Evolutionary conservation across 2,888 invertebrate species (phyloP).

Genomic region (Tridacna crocea): DNA sequence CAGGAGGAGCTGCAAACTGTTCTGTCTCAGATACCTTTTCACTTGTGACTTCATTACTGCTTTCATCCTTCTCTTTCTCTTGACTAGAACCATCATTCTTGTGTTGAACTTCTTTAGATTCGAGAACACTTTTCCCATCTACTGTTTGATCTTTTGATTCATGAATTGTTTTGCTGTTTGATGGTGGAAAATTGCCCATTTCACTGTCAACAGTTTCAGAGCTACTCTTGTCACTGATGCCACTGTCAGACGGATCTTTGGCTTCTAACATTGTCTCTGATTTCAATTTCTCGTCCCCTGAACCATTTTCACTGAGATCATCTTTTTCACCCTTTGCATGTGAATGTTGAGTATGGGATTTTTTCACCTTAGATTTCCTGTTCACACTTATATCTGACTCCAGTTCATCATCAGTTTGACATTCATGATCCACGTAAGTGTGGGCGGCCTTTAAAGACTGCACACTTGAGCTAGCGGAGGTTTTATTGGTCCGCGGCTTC

Average conservation of each 20-base stretch:
- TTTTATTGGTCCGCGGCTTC: slow-evolving; percentile 12
- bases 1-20: too few relatives aligned
- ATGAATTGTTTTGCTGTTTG: neutral
- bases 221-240: slow-evolving; percentile 10
- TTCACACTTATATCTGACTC: neutral
- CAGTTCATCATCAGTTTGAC: slow-evolving; percentile 20
- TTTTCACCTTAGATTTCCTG: neutral
- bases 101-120: neutral
- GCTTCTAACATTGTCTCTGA: neutral
- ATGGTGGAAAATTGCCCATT: neutral
- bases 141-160: neutral
- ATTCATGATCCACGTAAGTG: slow-evolving; percentile 5
- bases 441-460: slow-evolving; percentile 2
- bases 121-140: neutral
- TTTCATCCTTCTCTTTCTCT: neutral
- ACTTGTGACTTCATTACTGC: neutral
- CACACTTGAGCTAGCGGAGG: slow-evolving; percentile 6
- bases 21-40: neutral
- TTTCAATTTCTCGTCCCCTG: neutral
- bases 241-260: slow-evolving; percentile 8
- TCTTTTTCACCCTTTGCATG: neutral
- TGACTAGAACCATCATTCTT: neutral
- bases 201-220: neutral
- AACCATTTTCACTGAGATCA: neutral
- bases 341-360: neutral